Evolutionary conservation across 2,888 invertebrate genomes (phyloP).

Genomic region (Ormyrus pomaceus): DNA sequence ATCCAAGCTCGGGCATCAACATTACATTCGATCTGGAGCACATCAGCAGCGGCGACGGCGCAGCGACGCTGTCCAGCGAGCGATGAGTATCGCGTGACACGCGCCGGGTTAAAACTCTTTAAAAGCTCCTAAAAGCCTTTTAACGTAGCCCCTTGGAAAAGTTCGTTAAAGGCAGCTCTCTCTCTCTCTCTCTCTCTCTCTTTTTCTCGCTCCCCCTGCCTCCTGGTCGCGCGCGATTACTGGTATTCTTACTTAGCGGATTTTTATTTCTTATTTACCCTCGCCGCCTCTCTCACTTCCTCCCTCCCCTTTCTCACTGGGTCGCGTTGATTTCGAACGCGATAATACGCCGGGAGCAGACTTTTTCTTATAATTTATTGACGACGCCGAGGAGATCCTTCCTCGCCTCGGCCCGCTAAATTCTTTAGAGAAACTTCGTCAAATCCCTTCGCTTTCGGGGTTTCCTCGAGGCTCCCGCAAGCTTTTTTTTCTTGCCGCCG

Average conservation of each 20-base stretch:
- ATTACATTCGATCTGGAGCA: too few relatives aligned
- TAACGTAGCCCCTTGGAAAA: slow-evolving; percentile 67
- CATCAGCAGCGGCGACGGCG: neutral
- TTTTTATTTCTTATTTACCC: slow-evolving; percentile 48
- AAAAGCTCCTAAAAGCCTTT: slow-evolving; percentile 70
- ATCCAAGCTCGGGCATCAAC: too few relatives aligned
- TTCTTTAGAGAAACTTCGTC: slow-evolving; percentile 29
- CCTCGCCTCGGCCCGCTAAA: slow-evolving; percentile 11
- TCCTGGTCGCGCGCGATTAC: slow-evolving; percentile 12
- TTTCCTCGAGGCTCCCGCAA: too few relatives aligned
- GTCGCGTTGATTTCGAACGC: slow-evolving; percentile 19
- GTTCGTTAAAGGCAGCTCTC: slow-evolving; percentile 66
- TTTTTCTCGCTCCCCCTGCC: neutral
- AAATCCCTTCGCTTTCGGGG: slow-evolving; percentile 8
- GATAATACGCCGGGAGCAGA: neutral
- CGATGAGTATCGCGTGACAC: slow-evolving; percentile 62
- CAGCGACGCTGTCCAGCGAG: slow-evolving; percentile 40
- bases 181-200: slow-evolving; percentile 25
- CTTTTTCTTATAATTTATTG: slow-evolving; percentile 45
- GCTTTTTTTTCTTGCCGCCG: neutral
- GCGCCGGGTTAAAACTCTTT: slow-evolving; percentile 60
- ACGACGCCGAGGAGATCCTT: neutral
- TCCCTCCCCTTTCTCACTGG: too few relatives aligned
- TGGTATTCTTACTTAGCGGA: slow-evolving; percentile 43
- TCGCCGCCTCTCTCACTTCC: neutral